Percentiles rank a stretch among this genome's conserved stretches.
Conservation (phyloP, 1,140 invertebrate genomes). For the Macrobrachium rosenbergii region DNA sequence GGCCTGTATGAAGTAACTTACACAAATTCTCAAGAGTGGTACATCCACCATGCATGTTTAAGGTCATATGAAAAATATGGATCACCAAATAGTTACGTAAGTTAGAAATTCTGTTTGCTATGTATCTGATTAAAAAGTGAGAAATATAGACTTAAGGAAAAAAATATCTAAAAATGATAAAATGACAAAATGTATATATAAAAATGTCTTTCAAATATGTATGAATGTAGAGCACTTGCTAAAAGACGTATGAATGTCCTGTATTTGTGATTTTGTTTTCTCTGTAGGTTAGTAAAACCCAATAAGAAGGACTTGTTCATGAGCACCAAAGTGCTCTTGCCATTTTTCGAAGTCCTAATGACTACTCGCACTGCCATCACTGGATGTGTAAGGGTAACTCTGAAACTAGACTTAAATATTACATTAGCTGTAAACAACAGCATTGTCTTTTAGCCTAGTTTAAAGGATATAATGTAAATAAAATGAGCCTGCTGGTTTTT, state of each 20-base stretch:
- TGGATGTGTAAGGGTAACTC: conserved; percentile 10
- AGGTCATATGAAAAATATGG: background rate
- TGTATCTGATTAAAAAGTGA: conserved; percentile 5
- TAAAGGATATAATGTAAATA: conserved; percentile 17
- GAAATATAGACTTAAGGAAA: conserved; percentile 27
- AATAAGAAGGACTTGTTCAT: too few relatives aligned
- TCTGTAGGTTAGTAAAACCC: too few relatives aligned
- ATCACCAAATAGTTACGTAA: background rate
- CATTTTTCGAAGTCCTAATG: background rate
- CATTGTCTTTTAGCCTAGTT: conserved; percentile 6
- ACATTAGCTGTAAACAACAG: conserved; percentile 5
- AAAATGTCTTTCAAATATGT: conserved; percentile 40
- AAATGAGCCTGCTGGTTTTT: conserved; percentile 17
- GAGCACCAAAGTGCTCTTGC: background rate
- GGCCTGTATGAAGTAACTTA: too few relatives aligned
- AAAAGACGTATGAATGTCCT: too few relatives aligned
- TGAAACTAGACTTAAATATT: background rate
- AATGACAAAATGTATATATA: conserved; percentile 38
- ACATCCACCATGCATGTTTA: background rate
- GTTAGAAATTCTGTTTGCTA: background rate
- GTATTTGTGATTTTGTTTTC: too few relatives aligned
- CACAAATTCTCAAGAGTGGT: too few relatives aligned
- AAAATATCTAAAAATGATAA: conserved; percentile 16
- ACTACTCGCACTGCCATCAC: conserved; percentile 17
- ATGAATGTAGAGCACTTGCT: conserved; percentile 37